Evolutionary conservation across 2,113 vertebrate genomes (phyloP).

Genomic region (Aepyceros melampus): DNA sequence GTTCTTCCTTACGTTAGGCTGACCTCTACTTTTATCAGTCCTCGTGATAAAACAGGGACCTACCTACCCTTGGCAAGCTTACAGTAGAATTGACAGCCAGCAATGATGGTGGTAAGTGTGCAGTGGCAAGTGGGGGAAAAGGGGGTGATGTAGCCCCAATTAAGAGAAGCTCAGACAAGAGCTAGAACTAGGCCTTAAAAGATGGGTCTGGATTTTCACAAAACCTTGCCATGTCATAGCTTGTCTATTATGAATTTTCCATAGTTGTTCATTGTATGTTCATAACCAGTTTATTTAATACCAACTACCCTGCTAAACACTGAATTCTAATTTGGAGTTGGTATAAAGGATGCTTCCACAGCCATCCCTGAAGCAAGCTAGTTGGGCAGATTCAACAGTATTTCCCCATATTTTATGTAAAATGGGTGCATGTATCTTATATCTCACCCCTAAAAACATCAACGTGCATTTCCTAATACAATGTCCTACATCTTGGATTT

Average conservation of each 20-base stretch:
- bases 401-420: neutral
- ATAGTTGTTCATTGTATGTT: neutral
- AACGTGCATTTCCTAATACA: neutral
- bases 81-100: neutral
- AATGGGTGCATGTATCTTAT: neutral
- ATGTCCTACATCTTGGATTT: neutral
- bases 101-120: accelerated
- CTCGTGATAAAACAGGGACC: neutral
- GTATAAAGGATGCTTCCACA: neutral
- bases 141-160: neutral
- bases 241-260: neutral
- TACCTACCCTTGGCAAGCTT: neutral
- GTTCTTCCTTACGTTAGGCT: neutral
- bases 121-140: neutral
- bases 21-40: neutral
- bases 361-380: neutral
- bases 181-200: neutral
- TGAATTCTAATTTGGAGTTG: neutral
- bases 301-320: neutral
- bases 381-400: neutral
- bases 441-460: neutral
- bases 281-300: neutral
- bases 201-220: neutral
- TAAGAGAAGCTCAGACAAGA: neutral
- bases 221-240: neutral